Percentiles rank a stretch among this genome's conserved stretches.
Evolutionary conservation across 2,888 invertebrate species (phyloP).

Genomic region (Venusia cambrica): DNA sequence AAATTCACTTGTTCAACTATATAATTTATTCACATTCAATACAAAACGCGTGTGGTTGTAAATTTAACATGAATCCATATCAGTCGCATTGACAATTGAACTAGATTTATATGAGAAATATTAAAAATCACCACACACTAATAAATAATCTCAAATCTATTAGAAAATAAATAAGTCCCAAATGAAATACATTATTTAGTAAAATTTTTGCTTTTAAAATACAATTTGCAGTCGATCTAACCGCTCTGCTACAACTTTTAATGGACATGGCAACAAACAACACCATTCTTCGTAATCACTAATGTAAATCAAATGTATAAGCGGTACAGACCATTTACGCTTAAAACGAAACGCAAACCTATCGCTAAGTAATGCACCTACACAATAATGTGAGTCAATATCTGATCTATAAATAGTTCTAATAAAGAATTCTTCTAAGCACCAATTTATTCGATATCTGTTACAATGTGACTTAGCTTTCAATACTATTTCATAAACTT

Average conservation of each 20-base stretch:
- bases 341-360: conserved; percentile 47
- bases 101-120: conserved; percentile 55
- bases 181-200: conserved; percentile 44
- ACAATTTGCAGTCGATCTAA: conserved; percentile 44
- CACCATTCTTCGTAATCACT: conserved; percentile 35
- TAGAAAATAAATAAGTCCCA: conserved; percentile 63
- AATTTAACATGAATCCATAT: conserved; percentile 69
- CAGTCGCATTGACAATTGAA: conserved; percentile 43
- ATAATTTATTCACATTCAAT: conserved; percentile 81
- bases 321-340: conserved; percentile 36
- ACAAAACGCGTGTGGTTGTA: conserved; percentile 76
- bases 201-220: conserved; percentile 50
- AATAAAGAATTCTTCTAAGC: conserved; percentile 73
- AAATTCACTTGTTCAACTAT: conserved; percentile 61
- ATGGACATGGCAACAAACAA: conserved; percentile 45
- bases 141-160: conserved; percentile 73
- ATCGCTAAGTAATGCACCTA: conserved; percentile 49
- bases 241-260: conserved; percentile 31
- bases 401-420: conserved; percentile 63
- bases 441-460: conserved; percentile 80
- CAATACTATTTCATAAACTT: conserved; percentile 70
- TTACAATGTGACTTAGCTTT: conserved; percentile 71
- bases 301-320: conserved; percentile 41
- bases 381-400: conserved; percentile 49
- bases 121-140: conserved; percentile 75